Base-by-base conservation (phyloP, 2,113 vertebrate species). In the Herpetotheres cachinnans region DNA sequence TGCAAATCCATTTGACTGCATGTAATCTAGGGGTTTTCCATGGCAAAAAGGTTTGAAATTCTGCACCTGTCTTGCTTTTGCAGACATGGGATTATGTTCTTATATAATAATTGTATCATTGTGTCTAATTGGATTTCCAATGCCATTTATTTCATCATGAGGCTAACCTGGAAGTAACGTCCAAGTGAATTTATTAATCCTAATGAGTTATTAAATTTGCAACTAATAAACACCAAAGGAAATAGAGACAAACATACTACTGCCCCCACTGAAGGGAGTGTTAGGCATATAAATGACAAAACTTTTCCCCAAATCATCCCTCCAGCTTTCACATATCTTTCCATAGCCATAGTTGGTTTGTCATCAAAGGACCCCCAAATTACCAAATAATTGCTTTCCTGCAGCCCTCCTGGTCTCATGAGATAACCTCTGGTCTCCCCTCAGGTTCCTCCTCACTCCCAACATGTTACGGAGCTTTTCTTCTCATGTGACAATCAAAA, bases 51-150 rank as follows among this genome's bases (percentile, higher is more conserved):
- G 74, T 92, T 63, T 90, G 67, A 90, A 88, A 69, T 81, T 58
- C 82, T 38, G 19, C 67, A 91, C 83, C 93, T 89, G 88, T 67
- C 92, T 88, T 81, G 72, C 73, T 96, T 96, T 88, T 84, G 80
- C 13, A 1, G 40, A 82, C 70, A 81, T 44, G 76, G 86, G 93
- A 93, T 97, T 86, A 93, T 62, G 40, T 52, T 65, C 86, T 80
- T 54, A 24, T 3, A 29, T 66, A 82, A 95, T 95, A 85, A 69
- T 61, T 82, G 83, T 40, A 54, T 62, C 58, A 81, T 84, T 94
- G 86, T 84, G 76, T 72, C 93, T 93, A 96, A 97, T 85, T 62
- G 54, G 96, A 96, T 98, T 97, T 95, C 93, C 44, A 22, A 47
- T 83, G 92, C 95, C 86, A 82, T 87, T 95, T 81, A 46, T 78